Conservation (phyloP, 2,888 invertebrate genomes). For the Cerastis leucographa region DNA sequence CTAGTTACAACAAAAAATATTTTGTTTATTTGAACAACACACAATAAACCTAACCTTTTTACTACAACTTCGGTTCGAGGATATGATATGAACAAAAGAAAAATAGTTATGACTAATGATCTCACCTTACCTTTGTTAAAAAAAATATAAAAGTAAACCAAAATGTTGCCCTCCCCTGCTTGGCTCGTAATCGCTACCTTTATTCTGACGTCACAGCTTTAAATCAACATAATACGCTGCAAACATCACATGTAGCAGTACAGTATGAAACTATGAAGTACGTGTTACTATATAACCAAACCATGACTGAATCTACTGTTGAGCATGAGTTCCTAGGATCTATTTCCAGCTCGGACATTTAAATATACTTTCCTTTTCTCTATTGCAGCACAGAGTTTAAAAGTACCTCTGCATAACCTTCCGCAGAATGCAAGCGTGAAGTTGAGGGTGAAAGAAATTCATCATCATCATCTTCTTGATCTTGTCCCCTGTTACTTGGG, state of each 20-base stretch:
- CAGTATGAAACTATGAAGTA: neutral
- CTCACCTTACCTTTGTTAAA: neutral
- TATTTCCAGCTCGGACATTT: neutral
- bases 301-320: neutral
- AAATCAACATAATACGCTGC: constrained; percentile 25
- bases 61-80: neutral
- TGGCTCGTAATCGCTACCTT: constrained; percentile 12
- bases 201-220: constrained; percentile 45
- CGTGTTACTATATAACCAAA: neutral
- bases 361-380: no score
- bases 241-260: constrained; percentile 13
- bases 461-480: no score
- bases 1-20: no score
- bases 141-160: neutral
- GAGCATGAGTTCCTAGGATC: no score
- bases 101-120: neutral
- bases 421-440: neutral
- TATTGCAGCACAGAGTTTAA: neutral
- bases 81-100: neutral
- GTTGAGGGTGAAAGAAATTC: neutral
- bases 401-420: neutral
- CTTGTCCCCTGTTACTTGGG: no score
- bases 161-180: constrained; percentile 42
- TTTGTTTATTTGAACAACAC: no score
- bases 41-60: neutral